Conservation (phyloP, 2,888 invertebrate species). For the Graphium colonna region DNA sequence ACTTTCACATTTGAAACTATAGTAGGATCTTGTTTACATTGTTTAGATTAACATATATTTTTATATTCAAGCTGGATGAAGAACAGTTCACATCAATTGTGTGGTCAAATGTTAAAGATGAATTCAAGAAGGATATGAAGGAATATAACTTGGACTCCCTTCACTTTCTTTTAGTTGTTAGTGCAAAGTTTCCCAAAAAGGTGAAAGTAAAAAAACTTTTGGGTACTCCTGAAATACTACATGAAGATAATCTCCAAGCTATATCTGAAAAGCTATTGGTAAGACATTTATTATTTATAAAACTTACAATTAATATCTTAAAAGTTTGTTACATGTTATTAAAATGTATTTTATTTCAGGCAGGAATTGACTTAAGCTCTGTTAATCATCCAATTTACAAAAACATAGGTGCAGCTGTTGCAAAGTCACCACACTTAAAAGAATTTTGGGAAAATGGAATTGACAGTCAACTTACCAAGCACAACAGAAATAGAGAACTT, state of each 20-base stretch:
- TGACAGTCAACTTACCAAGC: constrained; percentile 62
- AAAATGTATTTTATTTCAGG: constrained; percentile 74
- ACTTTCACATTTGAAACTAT: too few relatives aligned
- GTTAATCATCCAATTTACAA: constrained; percentile 84
- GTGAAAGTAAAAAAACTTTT: constrained; percentile 78
- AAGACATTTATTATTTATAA: constrained; percentile 36
- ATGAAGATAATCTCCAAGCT: constrained; percentile 76
- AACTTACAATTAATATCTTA: constrained; percentile 23
- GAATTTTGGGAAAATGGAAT: constrained; percentile 79
- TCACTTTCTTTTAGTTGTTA: constrained; percentile 77
- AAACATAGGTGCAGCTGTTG: constrained; percentile 76
- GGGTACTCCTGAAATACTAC: constrained; percentile 77
- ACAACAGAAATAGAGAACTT: constrained; percentile 81
- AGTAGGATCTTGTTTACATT: too few relatives aligned
- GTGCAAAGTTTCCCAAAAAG: constrained; percentile 64
- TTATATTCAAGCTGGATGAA: constrained; percentile 63
- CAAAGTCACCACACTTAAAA: constrained; percentile 69
- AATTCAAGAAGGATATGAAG: constrained; percentile 81
- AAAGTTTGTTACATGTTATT: too few relatives aligned
- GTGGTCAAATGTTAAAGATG: constrained; percentile 81
- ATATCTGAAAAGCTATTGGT: constrained; percentile 83
- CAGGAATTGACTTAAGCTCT: constrained; percentile 78
- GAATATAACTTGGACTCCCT: constrained; percentile 84
- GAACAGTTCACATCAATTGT: constrained; percentile 76
- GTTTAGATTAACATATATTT: too few relatives aligned